phyloP scores from a whole-genome alignment of 1,140 invertebrate genomes.

The Lepidurus apus region DNA sequence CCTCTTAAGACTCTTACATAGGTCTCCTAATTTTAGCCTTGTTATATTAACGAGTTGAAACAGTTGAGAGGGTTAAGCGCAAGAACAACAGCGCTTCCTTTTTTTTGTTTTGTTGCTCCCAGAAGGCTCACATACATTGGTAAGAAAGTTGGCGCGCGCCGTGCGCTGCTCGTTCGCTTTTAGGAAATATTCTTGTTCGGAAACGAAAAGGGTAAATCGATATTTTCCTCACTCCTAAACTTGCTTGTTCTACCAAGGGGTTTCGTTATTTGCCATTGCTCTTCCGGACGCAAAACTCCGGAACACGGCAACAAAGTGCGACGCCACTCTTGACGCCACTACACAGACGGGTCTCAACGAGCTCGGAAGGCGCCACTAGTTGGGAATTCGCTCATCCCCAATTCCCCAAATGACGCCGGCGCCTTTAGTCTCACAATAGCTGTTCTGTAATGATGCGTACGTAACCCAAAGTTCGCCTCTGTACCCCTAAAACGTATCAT shows the following conservation, averaged over 20 bases:
- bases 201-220: neutral
- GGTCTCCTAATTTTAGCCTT: slow-evolving; percentile 19
- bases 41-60: slow-evolving; percentile 7
- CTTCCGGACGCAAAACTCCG: neutral
- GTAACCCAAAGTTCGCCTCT: neutral
- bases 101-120: neutral
- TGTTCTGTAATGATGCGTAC: neutral
- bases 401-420: slow-evolving; percentile 13
- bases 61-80: neutral
- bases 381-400: slow-evolving; percentile 9
- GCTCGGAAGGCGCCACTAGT: neutral
- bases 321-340: neutral
- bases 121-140: neutral
- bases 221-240: neutral
- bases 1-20: neutral
- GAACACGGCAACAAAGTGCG: neutral
- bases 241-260: neutral
- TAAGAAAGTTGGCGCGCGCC: neutral
- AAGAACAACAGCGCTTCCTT: neutral
- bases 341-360: neutral
- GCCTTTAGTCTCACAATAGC: neutral
- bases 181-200: neutral
- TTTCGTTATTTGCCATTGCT: slow-evolving; percentile 6
- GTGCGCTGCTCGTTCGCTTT: neutral
- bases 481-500: neutral